phyloP scores from a whole-genome alignment of 2,888 invertebrate species.

The Dolomedes plantarius region DNA sequence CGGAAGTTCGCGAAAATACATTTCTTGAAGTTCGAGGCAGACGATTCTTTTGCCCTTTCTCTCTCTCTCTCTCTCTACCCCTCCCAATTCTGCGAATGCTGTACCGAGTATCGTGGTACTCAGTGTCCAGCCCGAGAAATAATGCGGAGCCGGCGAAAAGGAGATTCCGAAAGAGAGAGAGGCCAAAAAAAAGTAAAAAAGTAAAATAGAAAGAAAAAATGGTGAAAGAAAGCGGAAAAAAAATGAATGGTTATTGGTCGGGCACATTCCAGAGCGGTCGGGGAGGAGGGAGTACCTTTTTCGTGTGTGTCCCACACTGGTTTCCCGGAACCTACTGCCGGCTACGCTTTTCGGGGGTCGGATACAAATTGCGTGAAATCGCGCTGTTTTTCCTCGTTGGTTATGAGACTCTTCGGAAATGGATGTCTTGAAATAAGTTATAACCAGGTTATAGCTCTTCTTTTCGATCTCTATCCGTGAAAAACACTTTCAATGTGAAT shows the following conservation, averaged over 20 bases:
- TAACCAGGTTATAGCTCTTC: no score
- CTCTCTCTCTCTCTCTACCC: no score
- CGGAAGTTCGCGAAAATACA: conserved; percentile 3
- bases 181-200: background rate
- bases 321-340: background rate
- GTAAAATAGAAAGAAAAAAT: background rate
- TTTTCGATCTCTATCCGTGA: no score
- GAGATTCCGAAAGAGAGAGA: background rate
- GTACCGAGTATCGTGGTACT: background rate
- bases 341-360: background rate
- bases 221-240: background rate
- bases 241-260: conserved; percentile 10
- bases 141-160: background rate
- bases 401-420: no score
- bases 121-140: background rate
- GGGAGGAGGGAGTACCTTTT: background rate
- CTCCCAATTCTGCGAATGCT: background rate
- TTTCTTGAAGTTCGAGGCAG: background rate
- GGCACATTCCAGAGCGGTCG: conserved; percentile 16
- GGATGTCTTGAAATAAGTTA: no score
- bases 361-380: background rate
- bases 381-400: no score
- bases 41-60: background rate
- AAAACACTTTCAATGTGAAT: no score
- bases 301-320: conserved; percentile 9